Base-by-base conservation (phyloP, 2,888 invertebrate genomes). In the Drosophila stalkeri region DNA sequence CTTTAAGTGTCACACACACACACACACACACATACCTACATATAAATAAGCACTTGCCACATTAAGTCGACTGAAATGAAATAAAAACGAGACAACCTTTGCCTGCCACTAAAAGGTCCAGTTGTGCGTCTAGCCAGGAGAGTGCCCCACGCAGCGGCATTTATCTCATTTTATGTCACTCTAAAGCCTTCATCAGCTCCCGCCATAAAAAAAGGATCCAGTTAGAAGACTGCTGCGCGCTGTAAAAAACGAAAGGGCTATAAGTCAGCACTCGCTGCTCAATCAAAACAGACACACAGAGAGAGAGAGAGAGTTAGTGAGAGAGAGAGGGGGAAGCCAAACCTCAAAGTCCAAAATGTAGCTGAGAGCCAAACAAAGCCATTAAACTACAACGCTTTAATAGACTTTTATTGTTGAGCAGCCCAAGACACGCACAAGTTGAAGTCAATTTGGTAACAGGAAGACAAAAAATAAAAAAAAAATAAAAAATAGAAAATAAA, bases 151-250 rank as follows among this genome's bases (percentile, higher is more conserved):
- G 46, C 64, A 49, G 44, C 66, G 67, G 70, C 69, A 77, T 75
- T 77, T 75, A 83, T 81, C 81, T 75, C 75, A 75, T 84, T 84
- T 84, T 69, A 84, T 80, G 80, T 72, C 80, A 67, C 66, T 73
- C 81, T 74, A 71, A 81, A 81, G 80, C 82, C 86, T 73, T 72
- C 80, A 80, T 86, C 81, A 86, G 80, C 59, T 14, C n/a, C n/a
- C 23, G 51, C 62, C 56, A 70, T 80, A 79, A 80, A 79, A 79
- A 73, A 66, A 64, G 46, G 60, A 56, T 35, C 49, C 31, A 39
- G 49, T 18, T 33, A 27, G 47, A 35, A 12, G 39, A 57, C 59
- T 46, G 31, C 49, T 52, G 27, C 18, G 63, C 49, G 64, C 18
- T 64, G 60, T 68, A 63, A 77, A 86, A 79, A 44, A 70, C 59